Percentiles rank a stretch among this genome's conserved stretches.
phyloP scores from a whole-genome alignment of 2,113 vertebrate species.

The Varanus komodoensis region DNA sequence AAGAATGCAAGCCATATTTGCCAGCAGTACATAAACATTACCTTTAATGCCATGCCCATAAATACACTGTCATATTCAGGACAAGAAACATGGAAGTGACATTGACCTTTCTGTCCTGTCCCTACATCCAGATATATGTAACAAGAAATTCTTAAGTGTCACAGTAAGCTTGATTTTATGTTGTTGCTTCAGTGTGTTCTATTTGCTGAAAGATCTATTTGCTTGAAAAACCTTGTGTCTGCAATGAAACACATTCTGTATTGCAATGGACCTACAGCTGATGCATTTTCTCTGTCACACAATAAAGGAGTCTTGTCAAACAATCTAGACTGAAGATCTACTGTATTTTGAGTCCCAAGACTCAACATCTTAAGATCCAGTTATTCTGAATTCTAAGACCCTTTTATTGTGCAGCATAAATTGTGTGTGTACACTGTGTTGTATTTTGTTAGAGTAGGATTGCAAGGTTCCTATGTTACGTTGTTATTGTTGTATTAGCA shows the following conservation, averaged over 20 bases:
- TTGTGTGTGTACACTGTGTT: neutral
- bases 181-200: conserved; percentile 11
- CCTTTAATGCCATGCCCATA: neutral
- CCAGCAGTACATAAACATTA: neutral
- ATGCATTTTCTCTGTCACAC: neutral
- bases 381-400: neutral
- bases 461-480: conserved; percentile 6
- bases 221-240: neutral
- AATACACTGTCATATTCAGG: conserved; percentile 11
- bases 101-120: conserved; percentile 9
- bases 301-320: neutral
- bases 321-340: neutral
- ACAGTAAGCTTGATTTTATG: conserved; percentile 40
- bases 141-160: conserved; percentile 24
- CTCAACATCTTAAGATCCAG: neutral
- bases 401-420: neutral
- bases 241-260: neutral
- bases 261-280: conserved; percentile 13
- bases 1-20: neutral
- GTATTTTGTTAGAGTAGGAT: conserved; percentile 17
- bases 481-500: conserved; percentile 39
- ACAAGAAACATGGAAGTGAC: conserved; percentile 28
- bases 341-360: neutral
- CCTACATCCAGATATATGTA: conserved; percentile 8
- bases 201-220: neutral